Conservation (phyloP, 23 tunicate genomes). For the Styela plicata region DNA sequence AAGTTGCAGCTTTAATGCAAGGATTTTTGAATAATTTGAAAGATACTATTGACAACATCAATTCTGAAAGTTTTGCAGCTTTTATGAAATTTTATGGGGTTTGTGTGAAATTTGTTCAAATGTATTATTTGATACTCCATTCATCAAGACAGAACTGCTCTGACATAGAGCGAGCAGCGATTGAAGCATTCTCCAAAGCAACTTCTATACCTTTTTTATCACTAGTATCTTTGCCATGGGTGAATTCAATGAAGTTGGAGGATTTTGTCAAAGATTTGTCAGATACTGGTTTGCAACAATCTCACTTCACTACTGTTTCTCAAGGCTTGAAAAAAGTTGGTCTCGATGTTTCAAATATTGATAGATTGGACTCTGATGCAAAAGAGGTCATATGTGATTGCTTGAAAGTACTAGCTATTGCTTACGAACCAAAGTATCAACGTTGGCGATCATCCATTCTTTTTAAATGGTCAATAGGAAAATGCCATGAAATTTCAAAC, state of each 20-base stretch:
- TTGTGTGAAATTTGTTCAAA: not conserved
- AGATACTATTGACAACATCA: not conserved
- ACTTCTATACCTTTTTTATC: not conserved
- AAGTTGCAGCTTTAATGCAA: not conserved
- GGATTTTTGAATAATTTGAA: not conserved
- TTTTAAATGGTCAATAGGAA: slow-evolving; percentile 40
- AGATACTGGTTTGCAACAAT: slow-evolving; percentile 16
- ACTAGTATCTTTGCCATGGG: slow-evolving; percentile 49
- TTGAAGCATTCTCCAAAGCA: not conserved
- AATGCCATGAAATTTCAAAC: not conserved
- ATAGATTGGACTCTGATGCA: not conserved
- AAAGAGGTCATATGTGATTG: slow-evolving; percentile 21
- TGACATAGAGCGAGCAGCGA: not conserved
- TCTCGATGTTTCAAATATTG: not conserved
- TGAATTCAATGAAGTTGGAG: slow-evolving; percentile 33
- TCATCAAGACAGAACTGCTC: not conserved
- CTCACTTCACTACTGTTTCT: slow-evolving; percentile 20
- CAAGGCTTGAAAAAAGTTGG: slow-evolving; percentile 5
- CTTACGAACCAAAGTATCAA: slow-evolving; percentile 11
- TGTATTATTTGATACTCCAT: not conserved
- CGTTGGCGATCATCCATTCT: slow-evolving; percentile 48
- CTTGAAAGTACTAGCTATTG: slow-evolving; percentile 27
- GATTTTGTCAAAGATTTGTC: slow-evolving; percentile 37
- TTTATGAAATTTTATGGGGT: not conserved
- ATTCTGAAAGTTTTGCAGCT: not conserved